A percentile compares a stretch with the other conserved stretches of the same genome.
These are phyloP conservation scores for Pterocles gutturalis DNA, from an alignment of 2,113 vertebrate genomes.

Conservation along the genomic window DNA sequence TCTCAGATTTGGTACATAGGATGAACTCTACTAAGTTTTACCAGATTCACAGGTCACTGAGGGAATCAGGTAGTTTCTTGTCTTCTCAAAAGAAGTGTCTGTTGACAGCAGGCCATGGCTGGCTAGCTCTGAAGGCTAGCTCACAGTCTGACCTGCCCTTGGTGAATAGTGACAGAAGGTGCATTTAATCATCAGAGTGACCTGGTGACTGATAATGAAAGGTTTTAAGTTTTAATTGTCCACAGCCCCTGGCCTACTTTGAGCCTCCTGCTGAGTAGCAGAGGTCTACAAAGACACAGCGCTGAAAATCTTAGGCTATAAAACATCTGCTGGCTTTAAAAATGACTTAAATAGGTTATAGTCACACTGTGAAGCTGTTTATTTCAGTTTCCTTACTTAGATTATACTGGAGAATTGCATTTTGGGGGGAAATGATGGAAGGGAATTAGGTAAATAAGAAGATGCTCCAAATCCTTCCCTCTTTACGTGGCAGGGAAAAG, in stretches of 20 bases:
- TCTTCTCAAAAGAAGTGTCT: background rate
- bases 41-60: background rate
- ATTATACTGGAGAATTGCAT: background rate
- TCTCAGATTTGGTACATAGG: background rate
- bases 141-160: background rate
- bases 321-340: slow-evolving; percentile 68
- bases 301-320: slow-evolving; percentile 26
- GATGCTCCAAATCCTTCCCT: background rate
- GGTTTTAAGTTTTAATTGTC: slow-evolving; percentile 46
- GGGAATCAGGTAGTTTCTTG: background rate
- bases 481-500: background rate
- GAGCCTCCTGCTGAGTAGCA: background rate
- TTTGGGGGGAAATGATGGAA: background rate
- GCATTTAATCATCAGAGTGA: background rate
- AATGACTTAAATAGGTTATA: slow-evolving; percentile 42
- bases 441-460: background rate
- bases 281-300: slow-evolving; percentile 13
- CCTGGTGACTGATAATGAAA: slow-evolving; percentile 21
- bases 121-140: background rate
- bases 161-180: slow-evolving; percentile 29
- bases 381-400: slow-evolving; percentile 1
- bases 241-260: slow-evolving; percentile 19
- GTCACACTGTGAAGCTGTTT: slow-evolving; percentile 17
- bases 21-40: background rate
- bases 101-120: background rate